Evolutionary conservation across 1,140 invertebrate genomes (phyloP).

Genomic region (Camponotus vicinus): DNA sequence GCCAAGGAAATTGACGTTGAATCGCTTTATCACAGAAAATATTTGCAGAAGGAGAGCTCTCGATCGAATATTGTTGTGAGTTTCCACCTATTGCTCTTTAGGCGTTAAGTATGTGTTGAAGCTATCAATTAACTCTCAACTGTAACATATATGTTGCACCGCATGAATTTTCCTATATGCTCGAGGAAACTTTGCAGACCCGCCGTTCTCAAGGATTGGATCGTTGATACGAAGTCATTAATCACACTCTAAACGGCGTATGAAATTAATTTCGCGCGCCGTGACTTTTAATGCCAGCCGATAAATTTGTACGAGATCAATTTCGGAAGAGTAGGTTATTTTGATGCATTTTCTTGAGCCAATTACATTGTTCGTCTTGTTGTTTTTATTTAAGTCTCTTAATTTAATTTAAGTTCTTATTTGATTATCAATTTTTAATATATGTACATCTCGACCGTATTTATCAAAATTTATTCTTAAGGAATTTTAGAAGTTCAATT

Average conservation of each 20-base stretch:
- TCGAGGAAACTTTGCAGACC: constrained; percentile 28
- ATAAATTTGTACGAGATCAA: constrained; percentile 45
- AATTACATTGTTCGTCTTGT: not conserved
- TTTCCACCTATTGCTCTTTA: constrained; percentile 21
- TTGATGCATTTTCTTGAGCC: not conserved
- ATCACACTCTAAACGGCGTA: constrained; percentile 35
- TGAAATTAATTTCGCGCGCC: constrained; percentile 57
- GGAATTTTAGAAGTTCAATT: not conserved
- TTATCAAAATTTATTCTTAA: not conserved
- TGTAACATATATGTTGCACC: constrained; percentile 40
- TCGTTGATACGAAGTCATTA: constrained; percentile 57
- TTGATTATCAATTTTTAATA: too few relatives aligned
- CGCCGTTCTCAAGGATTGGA: constrained; percentile 45
- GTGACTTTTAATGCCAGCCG: constrained; percentile 53
- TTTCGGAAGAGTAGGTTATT: constrained; percentile 22
- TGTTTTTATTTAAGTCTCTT: not conserved
- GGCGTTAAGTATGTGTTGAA: constrained; percentile 35
- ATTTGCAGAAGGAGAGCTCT: not conserved
- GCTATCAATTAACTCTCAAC: constrained; percentile 54
- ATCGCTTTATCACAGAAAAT: not conserved
- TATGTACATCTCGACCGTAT: not conserved
- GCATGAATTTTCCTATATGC: constrained; percentile 53
- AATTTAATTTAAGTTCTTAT: too few relatives aligned
- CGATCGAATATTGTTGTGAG: constrained; percentile 27
- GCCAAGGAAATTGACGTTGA: not conserved